phyloP scores from a whole-genome alignment of 2,797 vertebrate species.

The Rhinogobio ventralis region DNA sequence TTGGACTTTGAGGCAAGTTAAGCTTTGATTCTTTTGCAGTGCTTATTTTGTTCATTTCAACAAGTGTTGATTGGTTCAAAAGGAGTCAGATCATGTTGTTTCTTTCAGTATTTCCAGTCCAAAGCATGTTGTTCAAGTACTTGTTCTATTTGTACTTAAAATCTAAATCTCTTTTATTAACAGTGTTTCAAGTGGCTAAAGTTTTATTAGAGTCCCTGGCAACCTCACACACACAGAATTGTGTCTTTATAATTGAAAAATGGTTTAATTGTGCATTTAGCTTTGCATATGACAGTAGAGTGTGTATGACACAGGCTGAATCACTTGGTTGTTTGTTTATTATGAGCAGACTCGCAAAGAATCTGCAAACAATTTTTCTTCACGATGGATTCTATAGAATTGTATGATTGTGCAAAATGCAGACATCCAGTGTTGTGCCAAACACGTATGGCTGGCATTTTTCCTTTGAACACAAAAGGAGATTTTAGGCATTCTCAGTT shows the following conservation, averaged over 20 bases:
- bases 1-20: neutral
- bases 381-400: neutral
- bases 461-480: neutral
- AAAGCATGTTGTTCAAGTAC: neutral
- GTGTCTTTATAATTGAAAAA: neutral
- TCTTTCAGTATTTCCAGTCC: neutral
- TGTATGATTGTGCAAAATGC: neutral
- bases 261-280: neutral
- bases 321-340: neutral
- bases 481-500: neutral
- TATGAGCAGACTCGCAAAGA: neutral
- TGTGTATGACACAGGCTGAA: neutral
- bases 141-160: neutral
- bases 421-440: neutral
- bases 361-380: neutral
- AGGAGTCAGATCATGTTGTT: neutral
- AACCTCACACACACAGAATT: neutral
- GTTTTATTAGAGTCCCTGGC: constrained; percentile 4
- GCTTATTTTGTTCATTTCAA: neutral
- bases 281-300: neutral
- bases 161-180: constrained; percentile 21
- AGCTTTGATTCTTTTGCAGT: constrained; percentile 12
- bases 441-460: neutral
- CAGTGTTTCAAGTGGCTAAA: constrained; percentile 11
- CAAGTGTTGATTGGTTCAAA: constrained; percentile 21